Base-by-base conservation (phyloP, 1,140 invertebrate species). In the Drosophila mayri region DNA sequence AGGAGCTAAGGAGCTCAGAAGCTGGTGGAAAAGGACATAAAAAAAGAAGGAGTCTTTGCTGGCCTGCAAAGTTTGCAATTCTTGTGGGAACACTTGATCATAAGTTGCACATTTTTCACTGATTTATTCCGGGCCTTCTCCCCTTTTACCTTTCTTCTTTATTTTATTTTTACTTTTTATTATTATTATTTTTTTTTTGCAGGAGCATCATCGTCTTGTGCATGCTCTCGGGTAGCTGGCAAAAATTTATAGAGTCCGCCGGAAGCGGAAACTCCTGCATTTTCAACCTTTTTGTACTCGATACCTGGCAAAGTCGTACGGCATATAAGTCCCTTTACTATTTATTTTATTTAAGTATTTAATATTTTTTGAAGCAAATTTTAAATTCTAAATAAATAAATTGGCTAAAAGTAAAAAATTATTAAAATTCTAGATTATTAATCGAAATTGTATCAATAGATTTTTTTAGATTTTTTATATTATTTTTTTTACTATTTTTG, bases 31-130 rank as follows among this genome's bases (percentile, higher is more conserved):
- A 46, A 25, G 44, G 44, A 16, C 44, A 18, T 37, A n/a, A 32
- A 49, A 61, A 64, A 55, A 38, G 22, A 46, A 44, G 30, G 9
- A 54, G 35, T 32, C 73, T 46, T 76, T 12, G 38, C 28, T 72
- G 49, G 68, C 70, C 70, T 70, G 38, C 47, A 87, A 90, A 88
- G 81, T 88, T 88, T 79, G 85, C 81, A 90, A 88, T 90, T 85
- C 85, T 90, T 88, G 85, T 88, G 85, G 85, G 85, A 88, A 85
- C 85, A 88, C 85, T 88, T 90, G 85, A 90, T 88, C 85, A 88
- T 90, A 88, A 88, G 85, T 81, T 88, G 81, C 78, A 85, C 65
- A 88, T 88, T 88, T 81, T 88, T 74, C 76, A 85, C 81, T 85
- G 81, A 88, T 88, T 90, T 88, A 88, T 90, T 81, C 67, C 68